Percentiles rank a stretch among this genome's conserved stretches.
Evolutionary conservation across 2,113 vertebrate genomes (phyloP).

Genomic region (Micronycteris hirsuta): DNA sequence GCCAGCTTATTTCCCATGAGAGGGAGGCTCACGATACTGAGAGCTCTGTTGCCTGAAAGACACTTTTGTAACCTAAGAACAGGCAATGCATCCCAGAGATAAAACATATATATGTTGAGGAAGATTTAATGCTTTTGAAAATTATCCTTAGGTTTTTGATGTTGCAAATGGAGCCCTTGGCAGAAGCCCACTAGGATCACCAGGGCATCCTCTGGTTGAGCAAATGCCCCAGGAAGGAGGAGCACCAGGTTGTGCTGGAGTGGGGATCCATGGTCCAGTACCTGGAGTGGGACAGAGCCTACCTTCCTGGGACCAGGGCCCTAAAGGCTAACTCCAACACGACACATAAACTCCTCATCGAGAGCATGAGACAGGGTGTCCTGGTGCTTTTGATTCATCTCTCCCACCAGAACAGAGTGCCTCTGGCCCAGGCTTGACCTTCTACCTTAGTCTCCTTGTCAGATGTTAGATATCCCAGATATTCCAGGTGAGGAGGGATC

Average conservation of each 20-base stretch:
- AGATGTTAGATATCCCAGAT: background rate
- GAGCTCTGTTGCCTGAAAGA: background rate
- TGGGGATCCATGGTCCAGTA: background rate
- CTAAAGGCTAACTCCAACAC: background rate
- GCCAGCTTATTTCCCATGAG: conserved; percentile 19
- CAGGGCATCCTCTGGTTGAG: background rate
- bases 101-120: background rate
- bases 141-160: background rate
- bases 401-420: background rate
- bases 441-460: background rate
- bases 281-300: background rate
- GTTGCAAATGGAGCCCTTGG: background rate
- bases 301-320: background rate
- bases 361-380: background rate
- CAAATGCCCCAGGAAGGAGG: background rate
- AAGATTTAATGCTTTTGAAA: background rate
- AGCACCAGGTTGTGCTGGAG: background rate
- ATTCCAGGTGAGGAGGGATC: background rate
- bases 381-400: background rate
- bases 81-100: background rate
- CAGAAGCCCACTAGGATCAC: background rate
- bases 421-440: background rate
- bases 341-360: background rate
- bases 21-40: background rate
- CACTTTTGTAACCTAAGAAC: background rate